Evolutionary conservation across 1,140 invertebrate genomes (phyloP), one percentile per base, ranked within the genome.

Genomic region (Plodia interpunctella): DNA sequence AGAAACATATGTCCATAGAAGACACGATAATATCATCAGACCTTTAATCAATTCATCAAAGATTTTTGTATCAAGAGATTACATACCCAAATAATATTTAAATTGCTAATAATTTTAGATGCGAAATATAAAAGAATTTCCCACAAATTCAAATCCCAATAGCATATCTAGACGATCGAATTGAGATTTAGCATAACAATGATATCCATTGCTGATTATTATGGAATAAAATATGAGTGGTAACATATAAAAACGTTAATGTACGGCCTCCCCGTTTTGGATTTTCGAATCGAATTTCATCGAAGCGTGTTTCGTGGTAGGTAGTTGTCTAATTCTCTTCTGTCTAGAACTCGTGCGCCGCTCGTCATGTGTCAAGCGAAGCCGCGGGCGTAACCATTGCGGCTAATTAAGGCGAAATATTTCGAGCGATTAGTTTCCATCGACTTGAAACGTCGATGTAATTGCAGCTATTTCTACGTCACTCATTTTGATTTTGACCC

Each of bases 381-480:
- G 72, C 81, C 73, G 69, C 69, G 54, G 70, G 78, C 74, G 55
- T 56, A 61, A 62, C 68, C 71, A 76, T 79, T 78, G 68, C 62
- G 62, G 56, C 66, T 78, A 80, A 84, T 84, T 82, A 78, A 72
- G 67, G 55, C 69, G 55, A 74, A 75, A 77, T 71, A 76, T 74
- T 73, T 78, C 62, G 70, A 66, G 58, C 32, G 70, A 76, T 76
- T 74, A 74, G 67, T 66, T 57, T 49, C 50, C 57, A 52, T 61
- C 38, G 63, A 35, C 61, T 68, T 63, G 72, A 61, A 32, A 55
- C 62, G 68, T 72, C 57, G 54, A 60, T 60, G 67, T 73, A 73
- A 76, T 76, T 73, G 66, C 62, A 68, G 59, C 65, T 62, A 76
- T 74, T 76, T 71, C 38, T 66, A 57, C 66, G 66, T 71, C 73